These are phyloP conservation scores for Acanthurus lineatus DNA, from an alignment of 2,797 vertebrate species.

Conservation along the genomic window DNA sequence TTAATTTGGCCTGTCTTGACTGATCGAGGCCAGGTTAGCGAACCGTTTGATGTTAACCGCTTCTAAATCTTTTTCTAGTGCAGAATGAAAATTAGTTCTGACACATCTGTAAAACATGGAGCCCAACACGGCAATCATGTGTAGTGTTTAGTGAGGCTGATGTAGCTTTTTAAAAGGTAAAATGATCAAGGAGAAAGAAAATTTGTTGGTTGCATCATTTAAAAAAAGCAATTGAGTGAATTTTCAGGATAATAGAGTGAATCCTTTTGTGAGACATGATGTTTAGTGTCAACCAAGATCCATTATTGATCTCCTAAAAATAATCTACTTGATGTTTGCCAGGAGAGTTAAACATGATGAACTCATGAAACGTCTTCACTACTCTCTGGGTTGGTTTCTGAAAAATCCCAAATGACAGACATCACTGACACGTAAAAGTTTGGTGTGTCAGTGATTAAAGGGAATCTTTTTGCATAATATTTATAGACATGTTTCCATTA, in stretches of 20 bases:
- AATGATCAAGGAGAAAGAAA: not conserved
- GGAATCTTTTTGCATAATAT: too few relatives aligned
- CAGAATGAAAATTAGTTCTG: constrained; percentile 48
- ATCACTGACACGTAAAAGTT: too few relatives aligned
- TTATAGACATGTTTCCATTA: too few relatives aligned
- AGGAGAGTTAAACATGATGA: not conserved
- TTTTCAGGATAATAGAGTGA: not conserved
- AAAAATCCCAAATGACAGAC: too few relatives aligned
- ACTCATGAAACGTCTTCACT: not conserved
- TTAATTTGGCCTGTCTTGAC: constrained; percentile 66
- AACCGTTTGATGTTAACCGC: constrained; percentile 55
- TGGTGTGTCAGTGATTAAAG: too few relatives aligned
- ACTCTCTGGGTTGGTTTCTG: too few relatives aligned
- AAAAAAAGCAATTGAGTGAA: not conserved
- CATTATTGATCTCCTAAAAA: not conserved
- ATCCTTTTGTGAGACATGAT: not conserved
- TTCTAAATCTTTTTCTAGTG: constrained; percentile 43
- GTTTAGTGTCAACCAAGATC: not conserved
- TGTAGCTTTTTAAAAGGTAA: not conserved
- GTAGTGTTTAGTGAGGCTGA: not conserved
- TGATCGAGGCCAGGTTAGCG: constrained; percentile 27
- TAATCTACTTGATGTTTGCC: not conserved
- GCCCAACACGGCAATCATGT: constrained; percentile 10
- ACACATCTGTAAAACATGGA: constrained; percentile 40
- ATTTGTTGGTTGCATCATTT: not conserved